Evolutionary conservation across 2,888 invertebrate genomes (phyloP), one percentile per base, ranked within the genome.

Genomic region (Pseudanteris insignis): DNA sequence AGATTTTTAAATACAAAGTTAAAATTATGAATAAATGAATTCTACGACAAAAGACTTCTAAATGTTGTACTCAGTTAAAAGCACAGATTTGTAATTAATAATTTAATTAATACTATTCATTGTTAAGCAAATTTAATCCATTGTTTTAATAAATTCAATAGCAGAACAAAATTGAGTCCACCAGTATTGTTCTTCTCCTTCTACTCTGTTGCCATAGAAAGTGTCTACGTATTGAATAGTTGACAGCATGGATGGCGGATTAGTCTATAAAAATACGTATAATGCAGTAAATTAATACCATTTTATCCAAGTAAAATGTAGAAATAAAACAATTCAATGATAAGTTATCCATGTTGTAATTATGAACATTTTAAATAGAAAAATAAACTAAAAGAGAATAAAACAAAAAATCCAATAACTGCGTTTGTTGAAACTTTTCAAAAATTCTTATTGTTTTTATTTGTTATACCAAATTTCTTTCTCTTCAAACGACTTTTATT

Each of bases 161-260:
- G 95, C 95, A 0, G 96, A 91, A 75, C 92, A 92, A 83, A 98
- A 97, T 81, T 97, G 96, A 46, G 95, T 96, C 98, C 97, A 98
- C 90, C 96, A 96, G 82, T 98, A 99, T 72, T 91, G 89, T 73
- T 95, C 93, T 81, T 96, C 95, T 38, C 96, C 96, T 63, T 86
- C 85, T 55, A 96, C 84, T 63, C 89, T 87, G 66, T 88, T 85
- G 50, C 90, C 91, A 75, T 93, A 94, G 80, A 95, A 94, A 70
- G 93, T 94, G 80, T 90, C 91, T 66, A 99, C 94, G 81, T 96
- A 95, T 82, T 98, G 96, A 67, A 98, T 89, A 15, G 96, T 97
- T 7, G 97, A 97, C 54, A 98, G 85, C 58, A 98, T 84, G 53
- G 92, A 91, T 26, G 92, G 91, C 1, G 97, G 97, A 85, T 97